Conservation (phyloP, 2,888 invertebrate genomes). For the Callosobruchus maculatus region DNA sequence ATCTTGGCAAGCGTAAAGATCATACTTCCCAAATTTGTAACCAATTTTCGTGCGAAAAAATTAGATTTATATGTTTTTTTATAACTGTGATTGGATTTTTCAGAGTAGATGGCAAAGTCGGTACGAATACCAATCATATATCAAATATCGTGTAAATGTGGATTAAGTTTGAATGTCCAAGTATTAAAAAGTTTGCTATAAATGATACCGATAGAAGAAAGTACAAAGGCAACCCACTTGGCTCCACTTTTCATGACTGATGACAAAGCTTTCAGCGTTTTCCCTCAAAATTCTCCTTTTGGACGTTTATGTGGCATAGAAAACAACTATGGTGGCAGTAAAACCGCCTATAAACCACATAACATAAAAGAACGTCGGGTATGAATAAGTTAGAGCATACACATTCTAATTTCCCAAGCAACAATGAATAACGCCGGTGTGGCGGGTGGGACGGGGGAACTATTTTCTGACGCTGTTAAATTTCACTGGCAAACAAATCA, state of each 20-base stretch:
- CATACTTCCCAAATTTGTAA: too few species aligned
- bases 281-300: neutral
- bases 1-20: too few species aligned
- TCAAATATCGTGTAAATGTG: too few species aligned
- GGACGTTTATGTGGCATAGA: neutral
- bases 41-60: too few species aligned
- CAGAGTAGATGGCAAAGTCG: too few species aligned
- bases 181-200: too few species aligned
- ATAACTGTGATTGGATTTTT: too few species aligned
- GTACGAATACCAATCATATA: too few species aligned
- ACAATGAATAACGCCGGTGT: constrained; percentile 34
- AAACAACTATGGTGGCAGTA: neutral
- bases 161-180: too few species aligned
- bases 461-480: constrained; percentile 37
- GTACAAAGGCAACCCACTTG: too few species aligned
- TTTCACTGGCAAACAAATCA: constrained; percentile 23
- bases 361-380: neutral
- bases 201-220: too few species aligned
- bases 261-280: neutral
- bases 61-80: too few species aligned
- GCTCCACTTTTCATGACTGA: neutral
- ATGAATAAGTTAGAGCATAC: constrained; percentile 27
- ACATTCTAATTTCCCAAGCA: constrained; percentile 39
- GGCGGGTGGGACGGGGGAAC: constrained; percentile 13
- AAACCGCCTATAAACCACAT: neutral